Evolutionary conservation across 2,888 invertebrate species (phyloP).

Genomic region (Drosophila maculinotata): DNA sequence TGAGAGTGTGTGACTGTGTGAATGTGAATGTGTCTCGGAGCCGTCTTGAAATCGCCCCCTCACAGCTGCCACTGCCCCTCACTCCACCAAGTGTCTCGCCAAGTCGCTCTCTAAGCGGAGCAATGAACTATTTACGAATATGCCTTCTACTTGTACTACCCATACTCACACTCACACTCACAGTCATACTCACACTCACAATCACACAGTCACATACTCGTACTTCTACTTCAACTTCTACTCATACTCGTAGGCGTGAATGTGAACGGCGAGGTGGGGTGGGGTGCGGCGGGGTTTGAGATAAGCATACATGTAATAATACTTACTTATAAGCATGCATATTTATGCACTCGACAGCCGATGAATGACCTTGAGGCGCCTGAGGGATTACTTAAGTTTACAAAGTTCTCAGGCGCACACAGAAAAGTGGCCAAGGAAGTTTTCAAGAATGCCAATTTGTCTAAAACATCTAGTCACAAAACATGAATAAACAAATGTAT

Average conservation of each 20-base stretch:
- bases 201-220: constrained; percentile 4
- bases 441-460: constrained; percentile 14
- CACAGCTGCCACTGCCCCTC: constrained; percentile 26
- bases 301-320: constrained; percentile 64
- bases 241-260: constrained; percentile 31
- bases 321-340: constrained; percentile 60
- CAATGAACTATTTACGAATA: constrained; percentile 78
- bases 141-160: constrained; percentile 42
- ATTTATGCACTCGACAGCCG: constrained; percentile 56
- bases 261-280: constrained; percentile 37
- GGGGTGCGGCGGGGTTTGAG: constrained; percentile 26
- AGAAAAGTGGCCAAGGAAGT: constrained; percentile 5
- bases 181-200: constrained; percentile 1
- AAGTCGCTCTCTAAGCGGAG: constrained; percentile 68
- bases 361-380: constrained; percentile 63
- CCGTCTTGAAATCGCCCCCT: constrained; percentile 46
- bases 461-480: not conserved
- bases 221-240: constrained; percentile 15
- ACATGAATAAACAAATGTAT: not conserved
- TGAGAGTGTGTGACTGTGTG: constrained; percentile 19
- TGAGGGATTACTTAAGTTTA: constrained; percentile 18
- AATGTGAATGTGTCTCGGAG: constrained; percentile 39
- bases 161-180: constrained; percentile 13
- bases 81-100: too few species aligned
- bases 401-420: constrained; percentile 47